These are phyloP conservation scores for Rhinopomastus cyanomelas DNA, from an alignment of 2,113 vertebrate species.

Conservation along the genomic window DNA sequence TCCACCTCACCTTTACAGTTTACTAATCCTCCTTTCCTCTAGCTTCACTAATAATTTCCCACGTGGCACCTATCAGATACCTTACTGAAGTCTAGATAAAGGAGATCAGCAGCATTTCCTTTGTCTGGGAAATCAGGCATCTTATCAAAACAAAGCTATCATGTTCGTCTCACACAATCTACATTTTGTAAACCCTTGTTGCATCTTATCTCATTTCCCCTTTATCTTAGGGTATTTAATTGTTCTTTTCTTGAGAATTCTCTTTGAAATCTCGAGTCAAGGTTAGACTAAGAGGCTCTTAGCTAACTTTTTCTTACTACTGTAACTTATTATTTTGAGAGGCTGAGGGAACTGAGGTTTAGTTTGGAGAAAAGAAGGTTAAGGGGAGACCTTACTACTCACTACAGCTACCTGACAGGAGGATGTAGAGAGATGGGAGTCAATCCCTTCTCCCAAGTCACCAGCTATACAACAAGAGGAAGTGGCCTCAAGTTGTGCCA, in stretches of 20 bases:
- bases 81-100: slow-evolving; percentile 58
- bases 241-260: slow-evolving; percentile 56
- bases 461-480: too few relatives aligned
- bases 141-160: slow-evolving; percentile 70
- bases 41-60: slow-evolving; percentile 37
- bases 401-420: too few relatives aligned
- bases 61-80: slow-evolving; percentile 53
- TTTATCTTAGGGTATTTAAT: slow-evolving; percentile 62
- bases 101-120: slow-evolving; percentile 40
- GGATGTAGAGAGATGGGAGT: too few relatives aligned
- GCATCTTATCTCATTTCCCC: slow-evolving; percentile 58
- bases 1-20: slow-evolving; percentile 25
- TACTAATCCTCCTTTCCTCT: slow-evolving; percentile 47
- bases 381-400: too few relatives aligned
- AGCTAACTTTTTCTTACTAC: not conserved
- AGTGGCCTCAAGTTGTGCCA: too few relatives aligned
- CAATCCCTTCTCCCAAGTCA: too few relatives aligned
- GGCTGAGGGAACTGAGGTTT: too few relatives aligned
- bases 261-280: slow-evolving; percentile 18
- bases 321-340: not conserved
- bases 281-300: slow-evolving; percentile 13
- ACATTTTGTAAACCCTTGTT: slow-evolving; percentile 33
- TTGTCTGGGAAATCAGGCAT: slow-evolving; percentile 55
- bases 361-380: too few relatives aligned
- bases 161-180: slow-evolving; percentile 46